phyloP scores from a whole-genome alignment of 2,113 vertebrate genomes.

The Dissostichus mawsoni region DNA sequence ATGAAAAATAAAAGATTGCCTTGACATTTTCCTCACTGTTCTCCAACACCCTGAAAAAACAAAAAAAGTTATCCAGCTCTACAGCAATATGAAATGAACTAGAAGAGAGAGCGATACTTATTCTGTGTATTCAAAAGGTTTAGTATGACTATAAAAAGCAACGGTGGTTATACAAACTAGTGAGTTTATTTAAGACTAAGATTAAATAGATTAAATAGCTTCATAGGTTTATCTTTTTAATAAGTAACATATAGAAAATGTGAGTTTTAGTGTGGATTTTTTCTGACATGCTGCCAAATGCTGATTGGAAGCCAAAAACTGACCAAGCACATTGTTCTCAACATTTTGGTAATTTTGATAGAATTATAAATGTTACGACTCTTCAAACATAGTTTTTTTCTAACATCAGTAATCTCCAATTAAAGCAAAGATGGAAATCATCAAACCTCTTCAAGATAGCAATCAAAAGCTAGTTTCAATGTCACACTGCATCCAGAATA shows the following conservation, averaged over 20 bases:
- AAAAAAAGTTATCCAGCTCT: constrained; percentile 13
- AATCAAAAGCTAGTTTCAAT: not conserved
- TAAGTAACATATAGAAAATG: not conserved
- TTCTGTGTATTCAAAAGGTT: not conserved
- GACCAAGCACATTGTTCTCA: not conserved
- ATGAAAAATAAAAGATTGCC: constrained; percentile 21
- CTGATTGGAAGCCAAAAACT: not conserved
- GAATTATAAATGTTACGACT: not conserved
- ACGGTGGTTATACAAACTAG: not conserved
- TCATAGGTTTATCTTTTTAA: constrained; percentile 18
- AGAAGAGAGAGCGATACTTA: not conserved
- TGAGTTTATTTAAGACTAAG: constrained; percentile 27
- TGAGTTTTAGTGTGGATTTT: not conserved
- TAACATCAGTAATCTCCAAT: not conserved
- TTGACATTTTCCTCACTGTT: constrained; percentile 35
- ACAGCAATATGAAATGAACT: constrained; percentile 34
- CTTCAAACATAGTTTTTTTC: not conserved
- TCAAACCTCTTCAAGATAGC: not conserved
- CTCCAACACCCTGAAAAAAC: constrained; percentile 32
- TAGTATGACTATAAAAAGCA: not conserved
- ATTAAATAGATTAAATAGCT: not conserved
- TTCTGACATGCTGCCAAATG: constrained; percentile 10
- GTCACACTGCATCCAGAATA: not conserved
- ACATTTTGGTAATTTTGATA: not conserved
- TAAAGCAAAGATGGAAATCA: constrained; percentile 7